phyloP scores from a whole-genome alignment of 1,140 invertebrate species.

The Microplitis demolitor region DNA sequence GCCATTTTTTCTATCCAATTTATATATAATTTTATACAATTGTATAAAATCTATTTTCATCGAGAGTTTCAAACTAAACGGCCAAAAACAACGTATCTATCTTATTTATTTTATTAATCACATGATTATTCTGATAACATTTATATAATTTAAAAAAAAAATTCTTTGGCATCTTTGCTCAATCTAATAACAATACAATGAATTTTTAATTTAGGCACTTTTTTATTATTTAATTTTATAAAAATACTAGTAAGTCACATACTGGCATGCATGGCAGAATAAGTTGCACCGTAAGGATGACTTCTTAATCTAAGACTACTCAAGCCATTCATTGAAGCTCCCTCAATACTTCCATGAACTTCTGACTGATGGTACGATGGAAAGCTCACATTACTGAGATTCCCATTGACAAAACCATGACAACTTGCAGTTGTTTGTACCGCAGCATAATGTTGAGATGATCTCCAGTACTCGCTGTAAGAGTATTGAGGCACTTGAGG shows the following conservation, averaged over 20 bases:
- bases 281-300: slow-evolving; percentile 53
- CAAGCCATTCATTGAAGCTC: slow-evolving; percentile 46
- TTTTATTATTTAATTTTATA: not conserved
- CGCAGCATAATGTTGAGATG: slow-evolving; percentile 30
- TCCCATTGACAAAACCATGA: slow-evolving; percentile 52
- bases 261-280: slow-evolving; percentile 58
- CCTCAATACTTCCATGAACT: slow-evolving; percentile 45
- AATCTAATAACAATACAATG: too few relatives aligned
- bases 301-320: slow-evolving; percentile 50
- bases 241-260: slow-evolving; percentile 44
- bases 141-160: not conserved
- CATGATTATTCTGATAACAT: not conserved
- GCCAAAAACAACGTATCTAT: not conserved
- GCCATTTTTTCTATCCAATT: too few relatives aligned
- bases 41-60: too few relatives aligned
- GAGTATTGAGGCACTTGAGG: slow-evolving; percentile 43
- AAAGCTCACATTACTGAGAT: slow-evolving; percentile 45
- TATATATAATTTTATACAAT: too few relatives aligned
- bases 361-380: slow-evolving; percentile 50
- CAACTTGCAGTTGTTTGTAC: slow-evolving; percentile 37
- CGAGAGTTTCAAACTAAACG: too few relatives aligned
- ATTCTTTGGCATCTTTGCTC: not conserved
- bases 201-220: not conserved
- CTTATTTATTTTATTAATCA: slow-evolving; percentile 7
- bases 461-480: slow-evolving; percentile 37